A percentile compares a stretch with the other conserved stretches of the same genome.
Conservation (phyloP, 53 echinoderm and acorn worm genomes). For the Antedon mediterranea region DNA sequence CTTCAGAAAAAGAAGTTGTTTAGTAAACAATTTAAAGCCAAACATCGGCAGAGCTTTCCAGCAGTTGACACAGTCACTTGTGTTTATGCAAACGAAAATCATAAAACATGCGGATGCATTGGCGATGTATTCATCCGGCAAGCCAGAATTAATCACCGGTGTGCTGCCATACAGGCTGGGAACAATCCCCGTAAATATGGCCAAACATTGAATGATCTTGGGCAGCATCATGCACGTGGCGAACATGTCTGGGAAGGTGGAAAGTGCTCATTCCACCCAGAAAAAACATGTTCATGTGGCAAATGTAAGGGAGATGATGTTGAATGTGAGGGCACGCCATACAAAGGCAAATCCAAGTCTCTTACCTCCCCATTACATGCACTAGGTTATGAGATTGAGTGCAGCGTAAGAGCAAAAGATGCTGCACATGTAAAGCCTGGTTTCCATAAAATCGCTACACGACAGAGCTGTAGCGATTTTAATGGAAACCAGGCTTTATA, state of each 20-base stretch:
- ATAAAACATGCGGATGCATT: no score
- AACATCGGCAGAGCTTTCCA: neutral
- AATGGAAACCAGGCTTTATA: no score
- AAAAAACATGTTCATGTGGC: neutral
- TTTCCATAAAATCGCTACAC: no score
- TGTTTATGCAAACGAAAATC: no score
- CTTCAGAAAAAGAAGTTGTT: neutral
- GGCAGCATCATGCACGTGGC: neutral
- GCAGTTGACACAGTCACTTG: neutral
- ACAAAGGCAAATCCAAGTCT: neutral
- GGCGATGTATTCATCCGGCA: no score
- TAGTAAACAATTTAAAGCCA: neutral
- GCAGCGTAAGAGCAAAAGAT: neutral
- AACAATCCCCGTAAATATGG: neutral
- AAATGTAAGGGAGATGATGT: neutral
- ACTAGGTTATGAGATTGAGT: neutral
- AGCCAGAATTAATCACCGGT: slow-evolving; percentile 1
- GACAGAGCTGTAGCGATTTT: no score
- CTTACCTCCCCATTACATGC: slow-evolving; percentile 2
- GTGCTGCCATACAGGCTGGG: neutral
- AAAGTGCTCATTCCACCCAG: neutral
- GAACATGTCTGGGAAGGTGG: slow-evolving; percentile 1
- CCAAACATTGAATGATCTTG: neutral
- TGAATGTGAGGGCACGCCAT: no score
- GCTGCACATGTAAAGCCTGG: neutral